Percentiles rank a stretch among this genome's conserved stretches.
phyloP scores from a whole-genome alignment of 2,113 vertebrate species.

The Chaetodon trifascialis region DNA sequence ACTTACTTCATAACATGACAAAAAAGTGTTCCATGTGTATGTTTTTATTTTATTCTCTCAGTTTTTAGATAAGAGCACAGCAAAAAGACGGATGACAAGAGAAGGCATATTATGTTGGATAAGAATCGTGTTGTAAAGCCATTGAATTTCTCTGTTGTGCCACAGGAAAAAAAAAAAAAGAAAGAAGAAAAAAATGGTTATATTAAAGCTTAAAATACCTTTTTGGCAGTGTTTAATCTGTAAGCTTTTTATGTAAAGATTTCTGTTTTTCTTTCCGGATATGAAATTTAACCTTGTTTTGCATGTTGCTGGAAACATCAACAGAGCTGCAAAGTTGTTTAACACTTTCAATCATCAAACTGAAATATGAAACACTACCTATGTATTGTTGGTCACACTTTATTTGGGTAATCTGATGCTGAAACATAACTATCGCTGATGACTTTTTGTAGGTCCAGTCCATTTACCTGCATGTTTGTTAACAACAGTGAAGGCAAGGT shows the following conservation, averaged over 20 bases:
- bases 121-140: slow-evolving; percentile 72
- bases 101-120: slow-evolving; percentile 65
- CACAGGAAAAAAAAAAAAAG: slow-evolving; percentile 37
- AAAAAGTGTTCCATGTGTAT: slow-evolving; percentile 58
- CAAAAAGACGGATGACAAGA: slow-evolving; percentile 50
- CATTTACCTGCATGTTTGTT: slow-evolving; percentile 30
- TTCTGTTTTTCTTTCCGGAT: slow-evolving; percentile 45
- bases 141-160: slow-evolving; percentile 76
- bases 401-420: slow-evolving; percentile 60
- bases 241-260: slow-evolving; percentile 70
- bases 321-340: slow-evolving; percentile 49
- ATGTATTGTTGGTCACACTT: slow-evolving; percentile 57
- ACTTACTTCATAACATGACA: slow-evolving; percentile 35
- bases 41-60: slow-evolving; percentile 64
- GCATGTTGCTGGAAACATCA: slow-evolving; percentile 61
- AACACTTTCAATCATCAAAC: slow-evolving; percentile 45
- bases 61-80: slow-evolving; percentile 77
- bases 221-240: slow-evolving; percentile 72
- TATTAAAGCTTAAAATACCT: slow-evolving; percentile 76
- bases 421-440: slow-evolving; percentile 25
- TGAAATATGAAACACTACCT: slow-evolving; percentile 70
- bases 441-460: slow-evolving; percentile 35
- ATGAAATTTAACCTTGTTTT: slow-evolving; percentile 53
- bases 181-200: slow-evolving; percentile 59
- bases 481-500: slow-evolving; percentile 39